Conservation (phyloP, 1,140 invertebrate species). For the Belonocnema kinseyi region DNA sequence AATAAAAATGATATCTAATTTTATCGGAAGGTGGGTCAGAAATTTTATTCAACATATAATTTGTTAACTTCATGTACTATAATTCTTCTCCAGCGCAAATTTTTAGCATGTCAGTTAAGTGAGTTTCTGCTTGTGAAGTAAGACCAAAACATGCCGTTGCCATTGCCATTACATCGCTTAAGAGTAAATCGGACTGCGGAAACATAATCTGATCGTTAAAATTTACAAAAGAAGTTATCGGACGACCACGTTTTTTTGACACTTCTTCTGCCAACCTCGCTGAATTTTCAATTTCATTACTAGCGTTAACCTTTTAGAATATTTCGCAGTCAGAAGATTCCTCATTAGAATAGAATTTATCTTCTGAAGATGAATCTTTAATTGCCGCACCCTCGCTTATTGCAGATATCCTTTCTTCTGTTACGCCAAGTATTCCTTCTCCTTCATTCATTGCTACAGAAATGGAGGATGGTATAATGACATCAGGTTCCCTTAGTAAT, state of each 20-base stretch:
- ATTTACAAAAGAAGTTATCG: not conserved
- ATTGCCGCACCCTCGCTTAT: not conserved
- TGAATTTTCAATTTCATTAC: not conserved
- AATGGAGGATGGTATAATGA: too few species aligned
- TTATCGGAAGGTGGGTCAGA: not conserved
- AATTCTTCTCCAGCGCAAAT: conserved; percentile 22
- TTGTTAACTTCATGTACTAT: not conserved
- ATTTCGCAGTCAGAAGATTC: not conserved
- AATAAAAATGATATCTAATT: conserved; percentile 22
- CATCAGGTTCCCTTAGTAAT: too few species aligned
- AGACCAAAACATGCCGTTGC: not conserved
- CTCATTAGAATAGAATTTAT: not conserved
- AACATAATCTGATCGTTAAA: conserved; percentile 22
- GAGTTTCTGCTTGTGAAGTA: not conserved
- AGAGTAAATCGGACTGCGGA: not conserved
- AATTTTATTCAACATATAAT: conserved; percentile 11
- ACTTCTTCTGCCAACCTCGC: not conserved
- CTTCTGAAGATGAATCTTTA: not conserved
- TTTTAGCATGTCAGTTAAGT: conserved; percentile 1
- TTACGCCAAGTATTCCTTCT: not conserved
- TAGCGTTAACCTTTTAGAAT: not conserved
- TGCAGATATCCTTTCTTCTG: not conserved
- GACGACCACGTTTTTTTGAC: not conserved
- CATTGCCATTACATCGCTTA: not conserved
- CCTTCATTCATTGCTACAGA: too few species aligned